Base-by-base conservation (phyloP, 1,140 invertebrate species). In the Probaryconus sp. region DNA sequence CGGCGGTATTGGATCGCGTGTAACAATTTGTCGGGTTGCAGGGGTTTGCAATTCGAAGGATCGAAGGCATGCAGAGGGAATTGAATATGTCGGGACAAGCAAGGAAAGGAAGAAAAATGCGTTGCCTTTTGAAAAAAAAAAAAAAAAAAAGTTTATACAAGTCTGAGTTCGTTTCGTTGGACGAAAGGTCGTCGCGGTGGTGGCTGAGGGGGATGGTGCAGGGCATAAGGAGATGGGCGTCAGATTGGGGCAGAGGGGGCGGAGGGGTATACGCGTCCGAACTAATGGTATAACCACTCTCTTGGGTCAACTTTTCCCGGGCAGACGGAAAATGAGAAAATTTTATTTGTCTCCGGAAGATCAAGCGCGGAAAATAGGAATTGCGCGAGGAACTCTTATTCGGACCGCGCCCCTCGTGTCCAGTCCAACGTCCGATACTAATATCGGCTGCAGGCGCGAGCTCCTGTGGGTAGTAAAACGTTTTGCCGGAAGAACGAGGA, bases 341-440 rank as follows among this genome's bases (percentile, higher is more conserved):
- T 80, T 84, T 82, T 85, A 84, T 83, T 83, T 80, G 76, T 82
- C 75, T 70, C 71, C 60, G 77, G 72, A 81, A 80, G 77, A 81
- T 81, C 76, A 69, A 75, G 72, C 38, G 80, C 63, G 64, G 72
- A 79, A 83, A 81, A 82, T 84, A 72, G 79, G 72, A 81, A 82
- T 81, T 68, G 79, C 76, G 63, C 56, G 70, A 58, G 64, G 38
- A 68, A 80, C 64, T 69, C 68, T 58, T 79, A 55, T 47, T 42
- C 58, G 71, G 70, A 70, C 74, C 73, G 73, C 69, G 78, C 78
- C 75, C 77, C 80, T 79, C 53, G 78, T 76, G 79, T 63, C 82
- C 73, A 75, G 79, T 79, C 78, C 28, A 56, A 42, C 56, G 53
- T 51, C 76, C 73, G 63, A 80, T 82, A 83, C 80, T 81, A 82